phyloP scores from a whole-genome alignment of 1,140 invertebrate genomes.

The Heliconius nattereri region DNA sequence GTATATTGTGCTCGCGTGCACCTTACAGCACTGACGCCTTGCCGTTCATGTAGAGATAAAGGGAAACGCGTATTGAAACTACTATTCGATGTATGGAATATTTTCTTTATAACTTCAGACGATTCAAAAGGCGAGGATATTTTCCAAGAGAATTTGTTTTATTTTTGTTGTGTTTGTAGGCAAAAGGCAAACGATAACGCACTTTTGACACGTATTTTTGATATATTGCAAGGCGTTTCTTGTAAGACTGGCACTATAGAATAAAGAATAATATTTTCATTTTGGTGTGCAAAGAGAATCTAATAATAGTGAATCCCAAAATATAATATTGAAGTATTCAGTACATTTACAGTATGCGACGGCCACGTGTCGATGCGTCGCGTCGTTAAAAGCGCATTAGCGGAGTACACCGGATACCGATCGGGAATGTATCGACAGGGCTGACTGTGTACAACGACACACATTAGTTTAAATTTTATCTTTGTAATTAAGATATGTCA shows the following conservation, averaged over 20 bases:
- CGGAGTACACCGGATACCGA: constrained; percentile 19
- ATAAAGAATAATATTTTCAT: too few species aligned
- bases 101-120: constrained; percentile 1
- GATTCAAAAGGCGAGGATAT: background rate
- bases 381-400: constrained; percentile 67
- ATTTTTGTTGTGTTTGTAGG: too few species aligned
- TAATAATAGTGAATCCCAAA: background rate
- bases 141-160: background rate
- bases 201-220: too few species aligned
- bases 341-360: background rate
- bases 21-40: constrained; percentile 2
- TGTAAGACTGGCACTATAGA: too few species aligned
- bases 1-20: constrained; percentile 37
- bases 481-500: background rate
- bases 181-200: too few species aligned
- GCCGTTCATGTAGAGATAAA: background rate
- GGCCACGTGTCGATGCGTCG: constrained; percentile 55
- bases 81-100: background rate
- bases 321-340: background rate
- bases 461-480: background rate
- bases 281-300: too few species aligned
- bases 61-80: background rate
- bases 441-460: background rate
- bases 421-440: constrained; percentile 8
- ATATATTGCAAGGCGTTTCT: too few species aligned